Conservation (phyloP, 2,888 invertebrate species). For the Litoditis marina region DNA sequence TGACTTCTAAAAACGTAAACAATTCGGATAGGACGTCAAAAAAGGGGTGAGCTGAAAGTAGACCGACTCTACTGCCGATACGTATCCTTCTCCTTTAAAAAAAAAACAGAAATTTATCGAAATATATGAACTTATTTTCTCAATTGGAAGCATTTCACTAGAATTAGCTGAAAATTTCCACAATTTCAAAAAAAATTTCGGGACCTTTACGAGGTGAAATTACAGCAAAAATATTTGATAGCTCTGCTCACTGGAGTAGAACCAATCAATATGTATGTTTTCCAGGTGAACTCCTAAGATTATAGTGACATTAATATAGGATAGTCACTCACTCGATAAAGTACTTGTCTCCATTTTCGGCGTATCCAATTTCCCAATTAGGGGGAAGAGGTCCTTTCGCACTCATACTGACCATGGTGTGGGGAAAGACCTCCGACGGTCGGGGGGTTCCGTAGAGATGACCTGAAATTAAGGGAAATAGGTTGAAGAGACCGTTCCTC, state of each 20-base stretch:
- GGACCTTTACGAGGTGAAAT: too few species aligned
- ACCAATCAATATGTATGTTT: too few species aligned
- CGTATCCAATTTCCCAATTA: slow-evolving; percentile 96
- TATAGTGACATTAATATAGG: not conserved
- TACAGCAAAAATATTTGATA: too few species aligned
- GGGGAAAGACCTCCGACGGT: slow-evolving; percentile 37
- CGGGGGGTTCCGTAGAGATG: slow-evolving; percentile 57
- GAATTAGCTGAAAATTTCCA: too few species aligned
- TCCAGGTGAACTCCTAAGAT: not conserved
- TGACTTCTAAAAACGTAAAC: not conserved
- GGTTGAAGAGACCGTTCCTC: too few species aligned
- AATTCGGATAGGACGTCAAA: too few species aligned
- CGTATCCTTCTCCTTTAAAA: too few species aligned
- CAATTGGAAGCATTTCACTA: not conserved
- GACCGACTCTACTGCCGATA: too few species aligned
- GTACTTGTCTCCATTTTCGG: slow-evolving; percentile 92
- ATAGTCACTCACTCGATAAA: slow-evolving; percentile 77
- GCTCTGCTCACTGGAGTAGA: too few species aligned
- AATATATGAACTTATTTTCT: not conserved
- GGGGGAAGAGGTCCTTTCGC: slow-evolving; percentile 74
- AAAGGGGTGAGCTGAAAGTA: too few species aligned
- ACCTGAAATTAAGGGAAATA: slow-evolving; percentile 35
- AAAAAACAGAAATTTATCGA: too few species aligned
- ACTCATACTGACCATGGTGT: slow-evolving; percentile 24
- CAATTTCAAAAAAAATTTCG: too few species aligned